Evolutionary conservation across 2,113 vertebrate species (phyloP).

Genomic region (Columbina picui): DNA sequence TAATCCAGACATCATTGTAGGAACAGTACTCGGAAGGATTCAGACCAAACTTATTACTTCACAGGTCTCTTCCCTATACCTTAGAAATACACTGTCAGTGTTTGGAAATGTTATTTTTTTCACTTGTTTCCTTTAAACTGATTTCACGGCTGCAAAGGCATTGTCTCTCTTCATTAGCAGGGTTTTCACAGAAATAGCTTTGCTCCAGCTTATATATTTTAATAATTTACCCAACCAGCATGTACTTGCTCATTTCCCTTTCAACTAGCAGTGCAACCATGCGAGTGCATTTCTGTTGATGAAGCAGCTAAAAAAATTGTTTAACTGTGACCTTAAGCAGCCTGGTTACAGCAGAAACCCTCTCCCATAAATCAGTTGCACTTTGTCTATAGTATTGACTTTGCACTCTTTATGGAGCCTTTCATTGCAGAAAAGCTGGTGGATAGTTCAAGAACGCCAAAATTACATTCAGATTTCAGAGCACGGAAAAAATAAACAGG

Average conservation of each 20-base stretch:
- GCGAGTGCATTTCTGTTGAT: not conserved
- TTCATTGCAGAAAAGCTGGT: not conserved
- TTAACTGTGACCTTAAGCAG: conserved; percentile 30
- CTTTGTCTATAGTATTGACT: not conserved
- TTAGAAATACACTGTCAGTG: not conserved
- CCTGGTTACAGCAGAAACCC: not conserved
- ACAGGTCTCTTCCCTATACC: not conserved
- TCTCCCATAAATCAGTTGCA: conserved; percentile 11
- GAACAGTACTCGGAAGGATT: not conserved
- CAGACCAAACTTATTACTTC: not conserved
- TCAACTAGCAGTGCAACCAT: not conserved
- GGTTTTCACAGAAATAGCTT: not conserved
- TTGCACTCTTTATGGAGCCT: not conserved
- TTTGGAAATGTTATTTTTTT: not conserved
- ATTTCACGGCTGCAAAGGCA: not conserved
- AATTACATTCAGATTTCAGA: not conserved
- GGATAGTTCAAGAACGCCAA: not conserved
- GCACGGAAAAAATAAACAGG: not conserved
- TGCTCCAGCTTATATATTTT: not conserved
- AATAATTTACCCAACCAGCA: conserved; percentile 18
- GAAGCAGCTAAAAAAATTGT: conserved; percentile 2
- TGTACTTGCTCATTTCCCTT: conserved; percentile 10
- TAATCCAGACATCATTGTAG: not conserved
- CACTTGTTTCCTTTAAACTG: not conserved
- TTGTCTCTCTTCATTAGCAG: not conserved